These are phyloP conservation scores for Mesoclemmys tuberculata DNA, from an alignment of 2,113 vertebrate species.

Conservation along the genomic window DNA sequence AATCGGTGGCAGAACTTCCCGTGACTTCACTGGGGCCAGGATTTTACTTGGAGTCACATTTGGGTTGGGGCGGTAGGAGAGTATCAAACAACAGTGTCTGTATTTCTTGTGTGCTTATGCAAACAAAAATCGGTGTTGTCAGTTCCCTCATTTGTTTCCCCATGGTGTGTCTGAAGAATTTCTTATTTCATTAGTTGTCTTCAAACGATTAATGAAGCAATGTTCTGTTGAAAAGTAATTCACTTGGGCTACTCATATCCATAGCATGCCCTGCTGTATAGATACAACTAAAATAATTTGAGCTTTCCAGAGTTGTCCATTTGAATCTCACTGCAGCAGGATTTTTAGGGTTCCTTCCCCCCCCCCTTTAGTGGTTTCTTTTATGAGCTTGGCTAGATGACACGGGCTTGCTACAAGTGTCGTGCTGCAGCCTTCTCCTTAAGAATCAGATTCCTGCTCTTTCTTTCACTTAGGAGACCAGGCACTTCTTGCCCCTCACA, in stretches of 20 bases:
- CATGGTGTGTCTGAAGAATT: neutral
- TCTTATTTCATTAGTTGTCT: neutral
- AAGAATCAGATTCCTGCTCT: neutral
- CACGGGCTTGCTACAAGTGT: neutral
- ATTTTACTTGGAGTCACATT: neutral
- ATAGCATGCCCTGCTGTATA: accelerated
- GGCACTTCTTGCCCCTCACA: neutral
- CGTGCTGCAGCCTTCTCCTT: neutral
- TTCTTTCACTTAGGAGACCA: neutral
- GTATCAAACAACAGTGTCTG: neutral
- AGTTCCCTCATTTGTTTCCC: neutral
- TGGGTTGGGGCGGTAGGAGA: too few species aligned
- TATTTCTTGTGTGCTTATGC: neutral
- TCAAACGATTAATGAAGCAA: constrained; percentile 6
- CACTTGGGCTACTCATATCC: neutral
- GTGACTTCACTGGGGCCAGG: neutral
- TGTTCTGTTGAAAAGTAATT: neutral
- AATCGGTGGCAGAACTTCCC: neutral
- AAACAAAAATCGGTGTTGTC: neutral
- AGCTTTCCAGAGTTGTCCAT: neutral
- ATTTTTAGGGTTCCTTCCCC: neutral
- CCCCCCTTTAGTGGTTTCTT: neutral
- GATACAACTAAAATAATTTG: constrained; percentile 1
- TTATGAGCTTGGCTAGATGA: neutral
- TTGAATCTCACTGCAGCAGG: constrained; percentile 22